Conservation (phyloP, 2,797 vertebrate species). For the Anolis apletophallus region DNA sequence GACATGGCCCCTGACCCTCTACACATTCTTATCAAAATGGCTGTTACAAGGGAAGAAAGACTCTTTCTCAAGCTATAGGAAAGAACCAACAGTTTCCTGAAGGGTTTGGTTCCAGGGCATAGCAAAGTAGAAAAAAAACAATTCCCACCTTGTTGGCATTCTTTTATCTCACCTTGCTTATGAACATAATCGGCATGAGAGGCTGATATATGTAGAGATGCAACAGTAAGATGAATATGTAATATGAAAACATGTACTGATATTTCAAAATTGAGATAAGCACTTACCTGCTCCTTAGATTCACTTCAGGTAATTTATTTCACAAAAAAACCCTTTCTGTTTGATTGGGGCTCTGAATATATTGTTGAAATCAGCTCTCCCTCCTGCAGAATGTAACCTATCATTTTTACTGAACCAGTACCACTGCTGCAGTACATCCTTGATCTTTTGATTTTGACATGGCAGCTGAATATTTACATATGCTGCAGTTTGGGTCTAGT, state of each 20-base stretch:
- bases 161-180: not conserved
- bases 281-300: not conserved
- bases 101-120: too few relatives aligned
- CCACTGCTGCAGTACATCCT: constrained; percentile 2
- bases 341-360: not conserved
- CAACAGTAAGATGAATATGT: not conserved
- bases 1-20: too few relatives aligned
- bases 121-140: too few relatives aligned
- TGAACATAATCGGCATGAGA: not conserved
- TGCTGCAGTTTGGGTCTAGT: constrained; percentile 6
- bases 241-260: not conserved
- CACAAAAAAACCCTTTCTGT: not conserved
- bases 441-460: not conserved
- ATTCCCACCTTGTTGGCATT: not conserved
- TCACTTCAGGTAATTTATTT: not conserved
- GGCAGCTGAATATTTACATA: not conserved
- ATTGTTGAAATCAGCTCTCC: not conserved
- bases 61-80: too few relatives aligned
- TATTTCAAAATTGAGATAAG: not conserved
- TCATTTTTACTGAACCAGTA: not conserved
- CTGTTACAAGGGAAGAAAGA: too few relatives aligned
- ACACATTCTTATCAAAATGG: too few relatives aligned
- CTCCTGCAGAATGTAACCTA: not conserved
- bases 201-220: too few relatives aligned
- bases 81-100: too few relatives aligned